phyloP scores from a whole-genome alignment of 2,888 invertebrate species.

The Amphipyra tragopoginis region DNA sequence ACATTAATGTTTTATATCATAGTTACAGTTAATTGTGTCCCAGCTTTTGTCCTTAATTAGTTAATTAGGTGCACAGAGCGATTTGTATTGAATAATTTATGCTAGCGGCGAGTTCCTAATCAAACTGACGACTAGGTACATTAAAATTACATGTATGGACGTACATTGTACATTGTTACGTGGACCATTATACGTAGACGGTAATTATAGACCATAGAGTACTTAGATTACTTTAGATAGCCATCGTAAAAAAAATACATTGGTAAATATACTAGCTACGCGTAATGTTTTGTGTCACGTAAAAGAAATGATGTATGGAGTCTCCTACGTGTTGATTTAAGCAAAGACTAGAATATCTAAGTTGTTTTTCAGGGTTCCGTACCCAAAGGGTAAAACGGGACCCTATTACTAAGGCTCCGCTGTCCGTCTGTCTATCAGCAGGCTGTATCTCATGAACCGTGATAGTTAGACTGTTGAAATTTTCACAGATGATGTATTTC shows the following conservation, averaged over 20 bases:
- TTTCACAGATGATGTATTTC: too few species aligned
- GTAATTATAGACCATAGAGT: constrained; percentile 23
- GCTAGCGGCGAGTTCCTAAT: constrained; percentile 38
- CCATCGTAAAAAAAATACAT: constrained; percentile 23
- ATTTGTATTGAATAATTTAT: constrained; percentile 58
- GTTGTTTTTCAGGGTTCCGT: too few species aligned
- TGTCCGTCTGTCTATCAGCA: too few species aligned
- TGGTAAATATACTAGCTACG: neutral
- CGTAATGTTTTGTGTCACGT: constrained; percentile 20
- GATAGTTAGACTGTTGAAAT: too few species aligned
- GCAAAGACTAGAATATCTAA: too few species aligned
- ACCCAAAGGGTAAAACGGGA: too few species aligned
- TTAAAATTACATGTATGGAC: constrained; percentile 26
- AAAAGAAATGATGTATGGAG: constrained; percentile 8
- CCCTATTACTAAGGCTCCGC: too few species aligned
- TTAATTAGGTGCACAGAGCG: constrained; percentile 54
- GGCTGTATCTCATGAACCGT: too few species aligned
- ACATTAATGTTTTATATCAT: constrained; percentile 47
- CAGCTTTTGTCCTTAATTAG: constrained; percentile 54
- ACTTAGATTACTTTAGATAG: constrained; percentile 31
- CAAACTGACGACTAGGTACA: constrained; percentile 35
- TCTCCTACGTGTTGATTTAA: neutral
- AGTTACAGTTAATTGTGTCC: constrained; percentile 38
- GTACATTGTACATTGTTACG: neutral
- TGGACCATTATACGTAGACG: neutral